Base-by-base conservation (phyloP, 2,888 invertebrate genomes). In the Cephalotes varians region DNA sequence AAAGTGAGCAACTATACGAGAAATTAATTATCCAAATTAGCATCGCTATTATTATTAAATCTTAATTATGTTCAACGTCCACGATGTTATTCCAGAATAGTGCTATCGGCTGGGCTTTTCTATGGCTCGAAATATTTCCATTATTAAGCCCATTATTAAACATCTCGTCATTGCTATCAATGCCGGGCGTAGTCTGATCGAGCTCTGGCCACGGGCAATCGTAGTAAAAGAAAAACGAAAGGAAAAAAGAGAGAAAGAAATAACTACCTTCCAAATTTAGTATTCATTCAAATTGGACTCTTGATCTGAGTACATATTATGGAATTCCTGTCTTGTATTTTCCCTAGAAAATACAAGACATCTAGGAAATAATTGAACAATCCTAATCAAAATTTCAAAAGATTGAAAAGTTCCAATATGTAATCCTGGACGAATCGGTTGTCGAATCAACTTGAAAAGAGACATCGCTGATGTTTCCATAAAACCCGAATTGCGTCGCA, bases 11-110 rank as follows among this genome's bases (percentile, higher is more conserved):
- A 31, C 67, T 77, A 51, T 51, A 54, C 54, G 65, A 77, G 71
- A 86, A 87, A 87, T 87, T 84, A 86, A 87, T 87, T 87, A 76
- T 58, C 28, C 31, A 87, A 87, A 87, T 87, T 80, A 47, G 21
- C 77, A 28, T 47, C 69, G 80, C 62, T 31, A 21, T 62, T 82
- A 84, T 73, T 82, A 82, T 87, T 87, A 86, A 81, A 86, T 87
- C 86, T 87, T 87, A 87, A 87, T 87, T 87, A 82, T 81, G 76
- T 77, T 12, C 28, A 51, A 76, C 54, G 58, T 74, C 21, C 15
- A 47, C 62, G 47, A 44, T 40, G 81, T 79, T 49, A 62, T 81
- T 73, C 64, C 54, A 60, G 72, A 72, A 88, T 82, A 83, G 76
- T 79, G 81, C 85, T 85, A 60, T 77, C 67, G 54, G 71, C 76